These are phyloP conservation scores for Chironomus striatipennis DNA, from an alignment of 1,140 invertebrate genomes.

Conservation along the genomic window DNA sequence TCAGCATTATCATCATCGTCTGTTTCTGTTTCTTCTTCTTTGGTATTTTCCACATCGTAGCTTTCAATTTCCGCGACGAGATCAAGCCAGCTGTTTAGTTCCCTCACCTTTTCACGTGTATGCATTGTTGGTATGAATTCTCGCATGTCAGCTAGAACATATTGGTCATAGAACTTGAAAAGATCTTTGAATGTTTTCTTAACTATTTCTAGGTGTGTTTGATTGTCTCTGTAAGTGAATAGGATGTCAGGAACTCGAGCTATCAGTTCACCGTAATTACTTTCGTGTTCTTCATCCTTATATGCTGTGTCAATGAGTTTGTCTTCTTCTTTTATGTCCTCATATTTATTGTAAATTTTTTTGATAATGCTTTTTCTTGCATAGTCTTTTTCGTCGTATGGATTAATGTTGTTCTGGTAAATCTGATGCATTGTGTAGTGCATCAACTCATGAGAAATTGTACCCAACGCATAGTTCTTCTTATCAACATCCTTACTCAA, in stretches of 20 bases:
- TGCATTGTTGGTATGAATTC: neutral
- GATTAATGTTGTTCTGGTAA: neutral
- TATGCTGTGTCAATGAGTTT: neutral
- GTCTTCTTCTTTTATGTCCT: neutral
- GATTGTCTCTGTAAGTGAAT: neutral
- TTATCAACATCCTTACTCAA: neutral
- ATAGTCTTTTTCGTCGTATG: neutral
- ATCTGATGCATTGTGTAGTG: neutral
- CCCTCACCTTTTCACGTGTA: neutral
- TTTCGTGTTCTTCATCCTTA: neutral
- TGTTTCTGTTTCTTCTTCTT: too few relatives aligned
- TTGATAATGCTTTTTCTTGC: neutral
- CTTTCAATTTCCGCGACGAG: neutral
- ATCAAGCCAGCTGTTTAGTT: neutral
- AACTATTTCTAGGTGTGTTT: neutral
- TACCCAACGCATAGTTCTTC: neutral
- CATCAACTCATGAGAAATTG: neutral
- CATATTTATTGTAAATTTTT: neutral
- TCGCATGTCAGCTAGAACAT: neutral
- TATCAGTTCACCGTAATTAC: neutral
- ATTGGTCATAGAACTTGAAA: neutral
- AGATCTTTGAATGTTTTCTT: neutral
- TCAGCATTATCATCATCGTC: too few relatives aligned
- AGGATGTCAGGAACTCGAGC: slow-evolving; percentile 4
- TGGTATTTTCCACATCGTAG: too few relatives aligned